Evolutionary conservation across 92 coral and sea anemone species (phyloP).

Genomic region (Ricordea florida): DNA sequence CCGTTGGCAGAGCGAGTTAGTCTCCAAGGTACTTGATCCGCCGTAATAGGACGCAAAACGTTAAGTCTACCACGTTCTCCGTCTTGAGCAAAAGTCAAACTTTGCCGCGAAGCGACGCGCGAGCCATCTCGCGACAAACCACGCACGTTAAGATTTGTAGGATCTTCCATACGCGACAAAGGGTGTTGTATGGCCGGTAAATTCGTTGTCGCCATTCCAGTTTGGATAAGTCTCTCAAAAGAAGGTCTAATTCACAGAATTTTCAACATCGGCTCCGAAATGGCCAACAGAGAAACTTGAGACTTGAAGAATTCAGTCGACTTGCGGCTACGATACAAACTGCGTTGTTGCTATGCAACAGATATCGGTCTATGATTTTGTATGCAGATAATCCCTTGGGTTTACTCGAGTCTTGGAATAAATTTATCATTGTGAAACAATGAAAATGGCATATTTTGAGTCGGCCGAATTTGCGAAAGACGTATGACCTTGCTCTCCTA

Average conservation of each 20-base stretch:
- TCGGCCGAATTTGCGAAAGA: too few species aligned
- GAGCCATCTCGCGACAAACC: conserved; percentile 91
- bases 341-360: conserved; percentile 34
- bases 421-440: too few species aligned
- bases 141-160: conserved; percentile 77
- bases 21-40: conserved; percentile 98
- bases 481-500: too few species aligned
- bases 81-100: conserved; percentile 76
- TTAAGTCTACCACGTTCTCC: conserved; percentile 61
- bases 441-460: too few species aligned
- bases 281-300: conserved; percentile 19
- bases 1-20: conserved; percentile 83
- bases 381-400: too few species aligned
- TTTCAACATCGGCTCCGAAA: conserved; percentile 16
- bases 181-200: conserved; percentile 93
- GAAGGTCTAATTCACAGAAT: not conserved
- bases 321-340: conserved; percentile 16
- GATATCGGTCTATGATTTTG: too few species aligned
- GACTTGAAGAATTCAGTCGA: not conserved
- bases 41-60: conserved; percentile 90
- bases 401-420: too few species aligned
- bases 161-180: conserved; percentile 77
- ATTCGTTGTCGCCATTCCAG: conserved; percentile 90
- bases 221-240: not conserved
- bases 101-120: conserved; percentile 83